Conservation (phyloP, 1,140 invertebrate species). For the Drosophila asahinai region DNA sequence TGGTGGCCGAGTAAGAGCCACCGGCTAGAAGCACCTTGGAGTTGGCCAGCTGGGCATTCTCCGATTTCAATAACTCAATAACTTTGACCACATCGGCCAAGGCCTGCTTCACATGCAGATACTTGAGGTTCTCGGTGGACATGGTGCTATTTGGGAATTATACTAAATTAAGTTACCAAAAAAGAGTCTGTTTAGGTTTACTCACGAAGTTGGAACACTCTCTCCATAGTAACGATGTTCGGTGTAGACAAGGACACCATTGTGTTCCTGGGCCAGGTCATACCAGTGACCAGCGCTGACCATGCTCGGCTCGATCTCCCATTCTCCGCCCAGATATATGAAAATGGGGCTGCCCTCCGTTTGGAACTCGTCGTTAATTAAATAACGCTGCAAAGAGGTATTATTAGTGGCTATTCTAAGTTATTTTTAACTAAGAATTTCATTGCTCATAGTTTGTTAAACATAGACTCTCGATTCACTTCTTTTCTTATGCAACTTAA, state of each 20-base stretch:
- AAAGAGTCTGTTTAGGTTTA: constrained; percentile 65
- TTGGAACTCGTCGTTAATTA: constrained; percentile 78
- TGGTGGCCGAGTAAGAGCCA: constrained; percentile 91
- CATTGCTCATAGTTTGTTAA: too few relatives aligned
- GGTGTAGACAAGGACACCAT: constrained; percentile 88
- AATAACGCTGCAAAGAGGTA: constrained; percentile 59
- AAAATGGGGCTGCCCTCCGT: constrained; percentile 88
- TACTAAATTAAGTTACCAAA: not conserved
- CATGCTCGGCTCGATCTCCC: constrained; percentile 86
- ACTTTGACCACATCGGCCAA: constrained; percentile 90
- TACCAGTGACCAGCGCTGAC: constrained; percentile 86
- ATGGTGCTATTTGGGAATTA: constrained; percentile 84
- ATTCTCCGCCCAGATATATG: constrained; percentile 90
- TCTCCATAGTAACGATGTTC: constrained; percentile 94
- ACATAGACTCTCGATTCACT: not conserved
- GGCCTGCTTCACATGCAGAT: constrained; percentile 90
- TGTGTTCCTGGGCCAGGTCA: constrained; percentile 87
- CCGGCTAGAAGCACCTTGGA: constrained; percentile 89
- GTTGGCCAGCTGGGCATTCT: constrained; percentile 75
- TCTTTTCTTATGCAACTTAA: not conserved
- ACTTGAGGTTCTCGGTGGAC: constrained; percentile 87
- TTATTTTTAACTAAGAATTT: too few relatives aligned
- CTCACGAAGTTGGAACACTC: constrained; percentile 88
- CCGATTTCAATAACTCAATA: constrained; percentile 87
- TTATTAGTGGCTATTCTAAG: too few relatives aligned